Conservation (phyloP, 2,888 invertebrate species). For the Hemaris fuciformis region DNA sequence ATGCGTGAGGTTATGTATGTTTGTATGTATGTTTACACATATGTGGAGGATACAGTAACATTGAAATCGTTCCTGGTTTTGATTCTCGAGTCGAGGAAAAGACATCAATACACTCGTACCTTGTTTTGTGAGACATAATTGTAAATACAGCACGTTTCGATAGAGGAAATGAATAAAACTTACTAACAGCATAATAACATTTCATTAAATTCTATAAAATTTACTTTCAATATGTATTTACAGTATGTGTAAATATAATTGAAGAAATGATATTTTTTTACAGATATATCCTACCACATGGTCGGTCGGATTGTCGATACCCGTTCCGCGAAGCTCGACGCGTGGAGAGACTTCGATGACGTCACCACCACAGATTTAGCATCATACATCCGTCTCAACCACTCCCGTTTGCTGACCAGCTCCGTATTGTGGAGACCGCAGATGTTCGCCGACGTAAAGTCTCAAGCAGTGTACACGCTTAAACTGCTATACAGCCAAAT, state of each 20-base stretch:
- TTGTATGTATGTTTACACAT: too few species aligned
- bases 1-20: too few species aligned
- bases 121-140: too few species aligned
- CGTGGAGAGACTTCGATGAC: conserved; percentile 92
- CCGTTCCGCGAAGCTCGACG: conserved; percentile 87
- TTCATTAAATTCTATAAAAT: too few species aligned
- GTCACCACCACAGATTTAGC: conserved; percentile 88
- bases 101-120: too few species aligned
- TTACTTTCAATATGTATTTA: too few species aligned
- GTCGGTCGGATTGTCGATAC: conserved; percentile 89
- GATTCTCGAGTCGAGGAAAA: too few species aligned
- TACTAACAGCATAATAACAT: too few species aligned
- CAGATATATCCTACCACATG: conserved; percentile 83
- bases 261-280: conserved; percentile 15
- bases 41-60: too few species aligned
- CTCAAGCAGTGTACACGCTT: conserved; percentile 51
- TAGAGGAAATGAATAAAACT: too few species aligned
- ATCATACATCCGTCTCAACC: conserved; percentile 90
- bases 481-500: conserved; percentile 68
- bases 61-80: too few species aligned
- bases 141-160: too few species aligned
- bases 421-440: conserved; percentile 90
- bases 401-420: conserved; percentile 90
- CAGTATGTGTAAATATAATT: not conserved
- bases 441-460: conserved; percentile 79